Conservation (phyloP, 2,113 vertebrate species). For the Campylomormyrus tamandua region DNA sequence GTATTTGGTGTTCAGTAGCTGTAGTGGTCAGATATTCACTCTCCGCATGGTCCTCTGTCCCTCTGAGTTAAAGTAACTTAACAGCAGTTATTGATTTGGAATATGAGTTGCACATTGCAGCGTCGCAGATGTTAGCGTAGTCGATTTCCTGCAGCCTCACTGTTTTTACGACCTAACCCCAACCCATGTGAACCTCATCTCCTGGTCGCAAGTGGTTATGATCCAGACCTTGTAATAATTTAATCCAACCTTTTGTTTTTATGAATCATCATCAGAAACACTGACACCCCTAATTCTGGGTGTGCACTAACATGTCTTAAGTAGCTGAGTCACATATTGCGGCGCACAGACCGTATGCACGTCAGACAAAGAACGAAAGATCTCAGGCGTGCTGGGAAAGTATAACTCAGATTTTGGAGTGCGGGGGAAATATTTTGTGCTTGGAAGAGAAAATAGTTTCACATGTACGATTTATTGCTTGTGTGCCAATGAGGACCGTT, state of each 20-base stretch:
- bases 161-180: not conserved
- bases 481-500: not conserved
- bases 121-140: not conserved
- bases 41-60: not conserved
- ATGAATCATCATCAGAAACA: not conserved
- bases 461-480: not conserved
- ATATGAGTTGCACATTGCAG: not conserved
- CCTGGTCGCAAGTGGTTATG: not conserved
- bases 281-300: not conserved
- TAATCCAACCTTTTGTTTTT: not conserved
- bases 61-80: not conserved
- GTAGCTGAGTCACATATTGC: not conserved
- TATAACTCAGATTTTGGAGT: not conserved
- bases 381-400: not conserved
- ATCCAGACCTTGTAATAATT: not conserved
- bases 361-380: not conserved
- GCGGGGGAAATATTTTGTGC: not conserved
- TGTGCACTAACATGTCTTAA: not conserved
- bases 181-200: not conserved
- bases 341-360: not conserved
- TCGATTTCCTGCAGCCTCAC: not conserved
- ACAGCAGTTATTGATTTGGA: constrained; percentile 9
- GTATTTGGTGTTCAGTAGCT: not conserved
- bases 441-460: not conserved
- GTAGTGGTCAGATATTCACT: not conserved